Evolutionary conservation across 2,888 invertebrate genomes (phyloP).

Genomic region (Ennomos erosarius): DNA sequence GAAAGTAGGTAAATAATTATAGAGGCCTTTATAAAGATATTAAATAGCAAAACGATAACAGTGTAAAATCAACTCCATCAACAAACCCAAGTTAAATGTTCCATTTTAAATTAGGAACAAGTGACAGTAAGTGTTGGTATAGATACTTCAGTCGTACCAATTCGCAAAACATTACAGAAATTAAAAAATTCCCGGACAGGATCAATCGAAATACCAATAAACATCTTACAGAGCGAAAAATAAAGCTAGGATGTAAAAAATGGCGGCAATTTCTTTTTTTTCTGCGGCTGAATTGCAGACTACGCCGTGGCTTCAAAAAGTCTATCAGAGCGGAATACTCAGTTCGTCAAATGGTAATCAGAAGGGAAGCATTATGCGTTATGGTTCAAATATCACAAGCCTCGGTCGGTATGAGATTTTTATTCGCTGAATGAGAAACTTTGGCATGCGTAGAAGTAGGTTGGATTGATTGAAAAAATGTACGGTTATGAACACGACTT

Average conservation of each 20-base stretch:
- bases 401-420: constrained; percentile 60
- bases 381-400: constrained; percentile 82
- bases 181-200: constrained; percentile 32
- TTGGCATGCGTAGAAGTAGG: constrained; percentile 47
- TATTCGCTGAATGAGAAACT: constrained; percentile 68
- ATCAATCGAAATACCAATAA: constrained; percentile 55
- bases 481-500: constrained; percentile 32
- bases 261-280: constrained; percentile 66
- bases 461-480: constrained; percentile 51
- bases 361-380: constrained; percentile 73
- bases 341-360: constrained; percentile 83
- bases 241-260: constrained; percentile 57
- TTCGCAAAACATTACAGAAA: background rate
- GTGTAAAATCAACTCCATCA: no score
- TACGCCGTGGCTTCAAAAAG: constrained; percentile 71
- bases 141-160: no score
- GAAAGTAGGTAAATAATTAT: no score
- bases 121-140: no score
- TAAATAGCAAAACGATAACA: no score
- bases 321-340: constrained; percentile 77
- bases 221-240: constrained; percentile 44
- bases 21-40: no score
- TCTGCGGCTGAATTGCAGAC: constrained; percentile 59
- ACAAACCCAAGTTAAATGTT: no score
- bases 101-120: no score